Evolutionary conservation across 2,797 vertebrate species (phyloP).

Genomic region (Sardinella longiceps): DNA sequence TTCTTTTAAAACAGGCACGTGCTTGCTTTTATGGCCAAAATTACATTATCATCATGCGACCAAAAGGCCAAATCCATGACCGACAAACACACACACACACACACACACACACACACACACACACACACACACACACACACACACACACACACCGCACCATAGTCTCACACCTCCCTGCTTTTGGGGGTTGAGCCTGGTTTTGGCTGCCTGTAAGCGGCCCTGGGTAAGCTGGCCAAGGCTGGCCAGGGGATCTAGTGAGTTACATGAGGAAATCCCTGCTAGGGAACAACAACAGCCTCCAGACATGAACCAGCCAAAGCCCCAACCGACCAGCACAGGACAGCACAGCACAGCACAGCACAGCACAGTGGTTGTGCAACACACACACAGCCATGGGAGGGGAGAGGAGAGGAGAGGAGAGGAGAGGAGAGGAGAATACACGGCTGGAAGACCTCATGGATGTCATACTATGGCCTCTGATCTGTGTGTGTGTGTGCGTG

Average conservation of each 20-base stretch:
- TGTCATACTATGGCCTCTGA: neutral
- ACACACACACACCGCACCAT: neutral
- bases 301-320: neutral
- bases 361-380: neutral
- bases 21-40: neutral
- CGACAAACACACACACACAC: neutral
- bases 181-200: neutral
- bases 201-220: neutral
- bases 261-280: slow-evolving; percentile 11
- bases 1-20: neutral
- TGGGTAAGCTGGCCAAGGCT: neutral
- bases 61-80: slow-evolving; percentile 10
- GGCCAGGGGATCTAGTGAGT: neutral
- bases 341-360: too few species aligned
- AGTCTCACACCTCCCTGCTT: neutral
- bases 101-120: neutral
- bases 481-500: slow-evolving; percentile 32
- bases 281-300: neutral
- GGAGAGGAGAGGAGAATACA: neutral
- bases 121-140: neutral
- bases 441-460: neutral
- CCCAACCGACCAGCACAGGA: neutral
- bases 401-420: neutral
- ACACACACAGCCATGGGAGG: neutral
- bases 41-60: slow-evolving; percentile 4